These are phyloP conservation scores for Agelastica alni DNA, from an alignment of 2,888 invertebrate genomes.

Conservation along the genomic window DNA sequence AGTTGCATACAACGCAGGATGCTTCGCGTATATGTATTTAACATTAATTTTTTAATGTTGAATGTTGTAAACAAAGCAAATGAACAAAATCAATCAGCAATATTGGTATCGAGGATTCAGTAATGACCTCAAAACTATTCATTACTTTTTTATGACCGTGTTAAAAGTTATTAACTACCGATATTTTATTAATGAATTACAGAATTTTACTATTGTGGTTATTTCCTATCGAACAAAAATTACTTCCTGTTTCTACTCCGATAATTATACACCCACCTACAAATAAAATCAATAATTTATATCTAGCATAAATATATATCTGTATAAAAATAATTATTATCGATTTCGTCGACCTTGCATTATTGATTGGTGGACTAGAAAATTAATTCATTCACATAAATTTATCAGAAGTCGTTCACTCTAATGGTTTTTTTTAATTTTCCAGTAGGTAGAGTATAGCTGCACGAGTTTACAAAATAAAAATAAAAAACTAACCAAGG, in stretches of 20 bases:
- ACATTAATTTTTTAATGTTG: no score
- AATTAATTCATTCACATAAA: background rate
- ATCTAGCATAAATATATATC: no score
- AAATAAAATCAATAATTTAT: background rate
- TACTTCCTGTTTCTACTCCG: background rate
- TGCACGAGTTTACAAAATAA: no score
- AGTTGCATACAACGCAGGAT: no score
- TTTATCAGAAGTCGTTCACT: no score
- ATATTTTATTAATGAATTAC: background rate
- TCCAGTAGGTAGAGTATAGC: no score
- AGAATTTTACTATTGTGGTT: background rate
- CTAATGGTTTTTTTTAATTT: no score
- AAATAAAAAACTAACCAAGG: no score
- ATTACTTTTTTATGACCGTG: background rate
- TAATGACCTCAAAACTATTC: constrained; percentile 46
- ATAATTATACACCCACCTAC: constrained; percentile 1
- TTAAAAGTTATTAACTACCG: background rate
- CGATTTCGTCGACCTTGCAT: background rate
- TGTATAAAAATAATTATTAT: background rate
- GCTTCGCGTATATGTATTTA: no score
- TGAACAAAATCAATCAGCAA: no score
- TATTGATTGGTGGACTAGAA: background rate
- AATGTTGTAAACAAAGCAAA: no score
- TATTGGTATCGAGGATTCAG: no score
- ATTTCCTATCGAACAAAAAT: background rate